phyloP scores from a whole-genome alignment of 1,140 invertebrate species.

The Drosophila watanabei region DNA sequence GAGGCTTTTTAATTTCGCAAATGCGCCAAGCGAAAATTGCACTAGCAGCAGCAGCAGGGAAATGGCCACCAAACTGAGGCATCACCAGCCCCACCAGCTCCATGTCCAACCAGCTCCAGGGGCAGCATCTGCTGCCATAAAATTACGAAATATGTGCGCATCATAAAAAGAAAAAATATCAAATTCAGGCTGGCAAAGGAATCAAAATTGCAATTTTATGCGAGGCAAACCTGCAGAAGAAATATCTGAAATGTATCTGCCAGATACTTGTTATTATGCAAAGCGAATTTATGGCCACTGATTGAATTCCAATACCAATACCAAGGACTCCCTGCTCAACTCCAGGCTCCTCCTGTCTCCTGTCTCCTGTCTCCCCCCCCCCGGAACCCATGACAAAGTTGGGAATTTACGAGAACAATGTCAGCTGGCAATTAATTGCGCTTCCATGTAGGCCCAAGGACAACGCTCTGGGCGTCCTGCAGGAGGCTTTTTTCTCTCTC shows the following conservation, averaged over 20 bases:
- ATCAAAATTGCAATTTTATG: constrained; percentile 76
- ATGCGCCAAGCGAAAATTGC: constrained; percentile 57
- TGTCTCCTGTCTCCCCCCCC: no score
- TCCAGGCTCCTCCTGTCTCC: constrained; percentile 2
- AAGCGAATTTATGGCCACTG: constrained; percentile 70
- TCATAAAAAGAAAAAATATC: constrained; percentile 1
- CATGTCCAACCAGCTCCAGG: neutral
- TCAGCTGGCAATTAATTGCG: constrained; percentile 75
- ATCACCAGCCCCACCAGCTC: neutral
- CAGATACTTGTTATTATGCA: constrained; percentile 61
- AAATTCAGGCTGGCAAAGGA: constrained; percentile 1
- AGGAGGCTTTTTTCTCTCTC: constrained; percentile 38
- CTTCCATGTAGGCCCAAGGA: constrained; percentile 23
- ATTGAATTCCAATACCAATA: constrained; percentile 64
- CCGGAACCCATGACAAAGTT: constrained; percentile 20
- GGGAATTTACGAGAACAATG: constrained; percentile 59
- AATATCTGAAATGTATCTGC: constrained; percentile 64
- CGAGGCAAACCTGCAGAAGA: constrained; percentile 49
- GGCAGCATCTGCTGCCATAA: constrained; percentile 62
- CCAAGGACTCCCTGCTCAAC: neutral
- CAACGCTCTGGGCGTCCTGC: neutral
- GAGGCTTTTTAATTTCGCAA: constrained; percentile 78
- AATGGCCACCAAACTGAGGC: constrained; percentile 30
- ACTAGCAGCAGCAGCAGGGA: constrained; percentile 20
- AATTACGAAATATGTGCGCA: constrained; percentile 65